Evolutionary conservation across 2,888 invertebrate species (phyloP).

Genomic region (Boloria euphrosyne): DNA sequence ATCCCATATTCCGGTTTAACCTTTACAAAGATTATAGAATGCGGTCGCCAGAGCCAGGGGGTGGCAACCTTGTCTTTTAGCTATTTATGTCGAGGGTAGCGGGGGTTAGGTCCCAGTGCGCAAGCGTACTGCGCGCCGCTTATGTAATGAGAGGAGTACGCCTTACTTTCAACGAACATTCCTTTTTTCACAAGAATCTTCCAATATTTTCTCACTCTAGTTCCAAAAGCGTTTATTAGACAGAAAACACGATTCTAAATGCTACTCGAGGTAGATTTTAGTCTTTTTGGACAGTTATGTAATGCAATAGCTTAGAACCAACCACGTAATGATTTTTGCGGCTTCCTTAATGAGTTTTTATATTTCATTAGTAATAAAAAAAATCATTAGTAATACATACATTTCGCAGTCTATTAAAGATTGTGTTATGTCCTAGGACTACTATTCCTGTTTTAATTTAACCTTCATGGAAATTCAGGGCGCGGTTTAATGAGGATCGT

Average conservation of each 20-base stretch:
- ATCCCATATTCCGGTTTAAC: constrained; percentile 77
- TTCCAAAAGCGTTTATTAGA: neutral
- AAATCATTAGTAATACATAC: neutral
- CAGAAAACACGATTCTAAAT: neutral
- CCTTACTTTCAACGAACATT: constrained; percentile 45
- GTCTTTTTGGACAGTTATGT: neutral
- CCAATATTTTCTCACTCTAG: constrained; percentile 44
- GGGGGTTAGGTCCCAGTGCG: constrained; percentile 67
- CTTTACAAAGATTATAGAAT: constrained; percentile 79
- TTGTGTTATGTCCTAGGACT: neutral
- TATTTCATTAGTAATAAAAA: neutral
- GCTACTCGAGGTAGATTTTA: neutral
- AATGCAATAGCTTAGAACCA: neutral
- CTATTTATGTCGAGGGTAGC: constrained; percentile 79
- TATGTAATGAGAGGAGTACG: constrained; percentile 71
- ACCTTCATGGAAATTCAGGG: constrained; percentile 75
- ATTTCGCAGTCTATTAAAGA: constrained; percentile 13
- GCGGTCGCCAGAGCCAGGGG: constrained; percentile 73
- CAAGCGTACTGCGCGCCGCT: constrained; percentile 68
- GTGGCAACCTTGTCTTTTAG: constrained; percentile 81
- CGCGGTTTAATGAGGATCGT: constrained; percentile 76
- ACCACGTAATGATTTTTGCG: no score
- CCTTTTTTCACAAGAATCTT: constrained; percentile 56
- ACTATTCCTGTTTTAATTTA: constrained; percentile 57
- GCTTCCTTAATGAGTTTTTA: no score